Percentiles rank a stretch among this genome's conserved stretches.
phyloP scores from a whole-genome alignment of 1,140 invertebrate genomes.

The Tetragonula clypearis region DNA sequence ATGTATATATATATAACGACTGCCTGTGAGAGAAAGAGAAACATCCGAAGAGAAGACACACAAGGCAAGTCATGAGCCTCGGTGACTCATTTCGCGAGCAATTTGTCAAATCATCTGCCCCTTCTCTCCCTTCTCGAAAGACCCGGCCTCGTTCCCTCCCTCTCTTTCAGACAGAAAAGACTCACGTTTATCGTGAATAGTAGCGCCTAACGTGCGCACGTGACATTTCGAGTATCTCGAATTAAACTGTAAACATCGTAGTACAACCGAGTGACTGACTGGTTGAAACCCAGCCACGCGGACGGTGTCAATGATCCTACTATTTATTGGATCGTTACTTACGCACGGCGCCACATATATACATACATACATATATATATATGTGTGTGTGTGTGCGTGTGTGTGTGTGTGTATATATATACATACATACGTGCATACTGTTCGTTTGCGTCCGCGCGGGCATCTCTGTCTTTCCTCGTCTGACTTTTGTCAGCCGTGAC shows the following conservation, averaged over 20 bases:
- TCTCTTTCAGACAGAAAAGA: slow-evolving; percentile 22
- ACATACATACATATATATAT: not conserved
- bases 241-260: slow-evolving; percentile 75
- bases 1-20: not conserved
- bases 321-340: slow-evolving; percentile 74
- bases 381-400: too few species aligned
- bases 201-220: slow-evolving; percentile 48
- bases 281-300: slow-evolving; percentile 42
- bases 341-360: slow-evolving; percentile 56
- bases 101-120: slow-evolving; percentile 57
- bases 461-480: slow-evolving; percentile 32
- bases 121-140: slow-evolving; percentile 8
- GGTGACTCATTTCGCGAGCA: slow-evolving; percentile 56
- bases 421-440: too few species aligned
- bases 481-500: slow-evolving; percentile 41
- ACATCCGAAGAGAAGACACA: slow-evolving; percentile 22
- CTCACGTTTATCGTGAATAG: slow-evolving; percentile 42
- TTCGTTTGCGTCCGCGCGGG: not conserved
- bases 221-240: slow-evolving; percentile 73
- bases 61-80: not conserved
- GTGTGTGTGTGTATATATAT: not conserved
- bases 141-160: slow-evolving; percentile 20
- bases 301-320: slow-evolving; percentile 73
- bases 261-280: slow-evolving; percentile 50
- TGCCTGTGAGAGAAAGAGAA: not conserved